phyloP scores from a whole-genome alignment of 2,888 invertebrate genomes.

The Colostygia pectinataria region DNA sequence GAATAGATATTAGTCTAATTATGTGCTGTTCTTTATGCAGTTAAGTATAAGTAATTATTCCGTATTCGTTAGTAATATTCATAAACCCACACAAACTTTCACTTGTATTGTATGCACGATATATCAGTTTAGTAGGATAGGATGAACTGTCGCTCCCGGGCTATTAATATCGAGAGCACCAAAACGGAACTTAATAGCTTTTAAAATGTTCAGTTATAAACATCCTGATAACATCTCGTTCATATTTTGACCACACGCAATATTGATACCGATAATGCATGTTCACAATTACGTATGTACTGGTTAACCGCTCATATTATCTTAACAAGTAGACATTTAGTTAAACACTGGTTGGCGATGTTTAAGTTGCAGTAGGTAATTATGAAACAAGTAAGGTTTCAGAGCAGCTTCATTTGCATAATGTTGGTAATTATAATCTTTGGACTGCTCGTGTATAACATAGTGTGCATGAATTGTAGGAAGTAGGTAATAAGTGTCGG shows the following conservation, averaged over 20 bases:
- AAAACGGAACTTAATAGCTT: constrained; percentile 37
- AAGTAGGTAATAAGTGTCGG: too few species aligned
- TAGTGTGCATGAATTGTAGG: neutral
- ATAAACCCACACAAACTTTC: too few species aligned
- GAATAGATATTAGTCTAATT: too few species aligned
- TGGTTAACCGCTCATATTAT: constrained; percentile 30
- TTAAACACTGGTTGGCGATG: constrained; percentile 32
- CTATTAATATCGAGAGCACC: constrained; percentile 37
- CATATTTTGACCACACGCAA: constrained; percentile 33
- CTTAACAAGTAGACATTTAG: constrained; percentile 32
- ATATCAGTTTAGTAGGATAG: too few species aligned
- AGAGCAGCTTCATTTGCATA: constrained; percentile 21
- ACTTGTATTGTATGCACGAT: too few species aligned
- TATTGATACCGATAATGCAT: constrained; percentile 34
- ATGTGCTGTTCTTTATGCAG: too few species aligned
- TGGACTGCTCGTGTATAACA: neutral
- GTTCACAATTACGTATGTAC: constrained; percentile 33
- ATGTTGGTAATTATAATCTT: constrained; percentile 17
- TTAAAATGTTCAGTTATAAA: constrained; percentile 41
- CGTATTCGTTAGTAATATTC: too few species aligned
- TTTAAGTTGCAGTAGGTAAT: constrained; percentile 27
- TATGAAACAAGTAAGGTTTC: constrained; percentile 22
- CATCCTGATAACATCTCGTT: constrained; percentile 31
- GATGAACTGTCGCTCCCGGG: neutral
- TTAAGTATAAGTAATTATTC: too few species aligned